phyloP scores from a whole-genome alignment of 2,113 vertebrate species.

The Rafetus swinhoei region DNA sequence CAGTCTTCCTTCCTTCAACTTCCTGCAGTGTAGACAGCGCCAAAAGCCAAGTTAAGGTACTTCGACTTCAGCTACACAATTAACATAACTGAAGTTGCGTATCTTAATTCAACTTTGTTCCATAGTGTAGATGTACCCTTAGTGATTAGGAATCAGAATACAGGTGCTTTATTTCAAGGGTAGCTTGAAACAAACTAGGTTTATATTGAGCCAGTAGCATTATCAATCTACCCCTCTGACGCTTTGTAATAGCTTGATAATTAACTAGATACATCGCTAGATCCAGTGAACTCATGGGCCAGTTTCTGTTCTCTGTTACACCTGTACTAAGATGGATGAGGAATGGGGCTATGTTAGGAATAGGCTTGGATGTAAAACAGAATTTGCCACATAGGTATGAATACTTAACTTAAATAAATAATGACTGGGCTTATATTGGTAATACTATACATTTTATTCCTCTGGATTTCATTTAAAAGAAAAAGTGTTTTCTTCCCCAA shows the following conservation, averaged over 20 bases:
- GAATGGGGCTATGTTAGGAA: conserved; percentile 58
- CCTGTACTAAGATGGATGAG: conserved; percentile 51
- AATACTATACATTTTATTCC: conserved; percentile 26
- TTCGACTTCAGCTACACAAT: too few species aligned
- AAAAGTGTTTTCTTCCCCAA: conserved; percentile 47
- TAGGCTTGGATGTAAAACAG: conserved; percentile 29
- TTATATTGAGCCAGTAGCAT: conserved; percentile 18
- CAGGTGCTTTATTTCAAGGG: conserved; percentile 26
- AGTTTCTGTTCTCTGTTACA: conserved; percentile 46
- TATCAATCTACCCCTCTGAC: not conserved
- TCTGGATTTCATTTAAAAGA: conserved; percentile 1
- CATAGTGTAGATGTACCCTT: too few species aligned
- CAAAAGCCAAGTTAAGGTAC: too few species aligned
- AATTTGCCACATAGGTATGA: conserved; percentile 47
- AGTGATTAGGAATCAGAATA: not conserved
- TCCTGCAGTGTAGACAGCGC: too few species aligned
- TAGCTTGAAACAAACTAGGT: not conserved
- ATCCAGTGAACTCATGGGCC: conserved; percentile 37
- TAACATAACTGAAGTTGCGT: too few species aligned
- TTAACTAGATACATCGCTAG: conserved; percentile 67
- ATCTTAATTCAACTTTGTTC: too few species aligned
- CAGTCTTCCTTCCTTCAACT: too few species aligned
- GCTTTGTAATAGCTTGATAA: conserved; percentile 48
- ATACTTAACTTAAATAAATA: conserved; percentile 51
- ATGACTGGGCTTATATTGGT: conserved; percentile 49